These are phyloP conservation scores for Palythoa grandis DNA, from an alignment of 92 coral and sea anemone genomes.

Conservation along the genomic window DNA sequence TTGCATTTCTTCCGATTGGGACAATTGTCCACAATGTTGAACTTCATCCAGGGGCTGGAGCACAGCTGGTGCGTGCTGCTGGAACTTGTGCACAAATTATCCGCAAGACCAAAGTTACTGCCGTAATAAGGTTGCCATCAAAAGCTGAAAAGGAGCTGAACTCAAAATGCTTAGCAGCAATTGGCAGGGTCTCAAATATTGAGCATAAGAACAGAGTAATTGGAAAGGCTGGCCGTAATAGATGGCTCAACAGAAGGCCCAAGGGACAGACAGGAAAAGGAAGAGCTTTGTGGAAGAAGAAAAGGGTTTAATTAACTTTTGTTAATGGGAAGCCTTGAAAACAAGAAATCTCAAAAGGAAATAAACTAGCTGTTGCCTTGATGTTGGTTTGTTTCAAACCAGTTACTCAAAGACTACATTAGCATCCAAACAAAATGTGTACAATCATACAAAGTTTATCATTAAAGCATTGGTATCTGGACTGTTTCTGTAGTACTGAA, in stretches of 20 bases:
- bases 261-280: constrained; percentile 96
- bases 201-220: constrained; percentile 91
- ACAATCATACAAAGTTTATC: no score
- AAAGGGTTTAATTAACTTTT: constrained; percentile 66
- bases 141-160: constrained; percentile 88
- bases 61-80: constrained; percentile 95
- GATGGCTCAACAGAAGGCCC: constrained; percentile 96
- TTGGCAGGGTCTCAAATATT: constrained; percentile 93
- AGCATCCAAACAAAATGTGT: no score
- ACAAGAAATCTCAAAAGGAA: no score
- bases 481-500: no score
- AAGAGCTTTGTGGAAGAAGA: constrained; percentile 96
- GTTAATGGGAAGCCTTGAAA: no score
- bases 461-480: no score
- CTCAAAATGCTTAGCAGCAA: constrained; percentile 81
- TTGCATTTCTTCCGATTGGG: constrained; percentile 86
- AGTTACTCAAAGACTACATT: no score
- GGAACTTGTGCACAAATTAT: constrained; percentile 98
- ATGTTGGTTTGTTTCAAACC: no score
- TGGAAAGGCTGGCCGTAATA: constrained; percentile 97
- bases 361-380: no score
- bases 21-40: constrained; percentile 94
- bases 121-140: constrained; percentile 86
- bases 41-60: constrained; percentile 90
- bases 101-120: constrained; percentile 75